phyloP scores from a whole-genome alignment of 2,888 invertebrate species.

The Agriotes lineatus region DNA sequence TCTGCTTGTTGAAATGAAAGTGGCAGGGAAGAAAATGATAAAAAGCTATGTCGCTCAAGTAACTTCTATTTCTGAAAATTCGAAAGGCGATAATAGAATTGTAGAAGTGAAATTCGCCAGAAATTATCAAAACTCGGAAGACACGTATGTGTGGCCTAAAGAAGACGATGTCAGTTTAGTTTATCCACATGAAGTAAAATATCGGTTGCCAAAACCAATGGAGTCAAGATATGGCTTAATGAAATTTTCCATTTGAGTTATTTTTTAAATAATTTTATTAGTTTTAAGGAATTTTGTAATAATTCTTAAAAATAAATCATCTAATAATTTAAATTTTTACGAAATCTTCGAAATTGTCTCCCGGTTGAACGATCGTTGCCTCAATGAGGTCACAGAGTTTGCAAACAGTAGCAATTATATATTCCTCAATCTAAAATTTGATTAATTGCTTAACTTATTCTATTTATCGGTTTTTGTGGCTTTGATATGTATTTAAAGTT shows the following conservation, averaged over 20 bases:
- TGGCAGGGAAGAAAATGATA: neutral
- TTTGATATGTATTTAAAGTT: no score
- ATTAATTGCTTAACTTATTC: no score
- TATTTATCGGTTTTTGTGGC: no score
- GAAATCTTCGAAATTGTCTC: no score
- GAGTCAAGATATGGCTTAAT: neutral
- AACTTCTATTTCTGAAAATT: neutral
- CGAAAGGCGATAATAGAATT: neutral
- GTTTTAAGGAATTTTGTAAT: neutral
- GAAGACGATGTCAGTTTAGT: neutral
- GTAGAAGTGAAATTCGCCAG: neutral
- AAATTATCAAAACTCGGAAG: neutral
- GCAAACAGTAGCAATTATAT: no score
- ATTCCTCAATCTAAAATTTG: no score
- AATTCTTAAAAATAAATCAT: no score
- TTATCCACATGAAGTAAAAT: constrained; percentile 1
- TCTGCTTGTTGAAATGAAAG: neutral
- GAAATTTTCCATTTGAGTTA: neutral
- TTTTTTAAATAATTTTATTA: neutral
- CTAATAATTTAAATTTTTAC: no score
- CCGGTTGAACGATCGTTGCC: no score
- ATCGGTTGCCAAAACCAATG: neutral
- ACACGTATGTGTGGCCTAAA: neutral
- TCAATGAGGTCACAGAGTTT: no score
- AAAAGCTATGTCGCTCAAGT: neutral